Evolutionary conservation across 2,797 vertebrate genomes (phyloP).

Genomic region (Iguana delicatissima): DNA sequence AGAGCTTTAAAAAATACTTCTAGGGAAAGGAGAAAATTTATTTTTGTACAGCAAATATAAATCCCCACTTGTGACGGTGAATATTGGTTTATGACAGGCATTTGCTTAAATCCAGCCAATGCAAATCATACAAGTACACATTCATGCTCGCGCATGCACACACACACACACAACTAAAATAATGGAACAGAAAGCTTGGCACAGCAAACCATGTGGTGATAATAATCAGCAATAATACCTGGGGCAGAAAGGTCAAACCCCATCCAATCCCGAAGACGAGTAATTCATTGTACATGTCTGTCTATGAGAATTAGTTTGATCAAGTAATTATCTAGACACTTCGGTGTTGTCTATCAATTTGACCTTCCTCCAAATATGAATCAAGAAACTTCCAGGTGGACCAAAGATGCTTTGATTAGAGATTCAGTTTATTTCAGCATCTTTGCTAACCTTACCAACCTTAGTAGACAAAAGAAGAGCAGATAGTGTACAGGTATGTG

Average conservation of each 20-base stretch:
- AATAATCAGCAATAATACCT: constrained; percentile 79
- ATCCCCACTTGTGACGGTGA: constrained; percentile 25
- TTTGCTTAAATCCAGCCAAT: constrained; percentile 56
- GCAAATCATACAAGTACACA: constrained; percentile 45
- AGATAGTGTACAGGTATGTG: background rate
- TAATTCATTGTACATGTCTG: constrained; percentile 76
- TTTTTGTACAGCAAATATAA: constrained; percentile 38
- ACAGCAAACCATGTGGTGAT: constrained; percentile 67
- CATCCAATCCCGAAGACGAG: constrained; percentile 71
- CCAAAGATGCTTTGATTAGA: constrained; percentile 49
- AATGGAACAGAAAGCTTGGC: constrained; percentile 62
- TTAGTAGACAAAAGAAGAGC: background rate
- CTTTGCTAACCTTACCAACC: constrained; percentile 37
- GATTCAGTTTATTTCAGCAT: constrained; percentile 32
- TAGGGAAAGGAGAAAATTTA: constrained; percentile 21
- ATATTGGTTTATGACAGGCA: constrained; percentile 52
- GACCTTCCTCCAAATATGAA: constrained; percentile 76
- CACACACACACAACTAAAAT: background rate
- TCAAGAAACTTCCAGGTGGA: constrained; percentile 51
- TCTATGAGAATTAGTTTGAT: constrained; percentile 77
- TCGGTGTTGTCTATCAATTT: constrained; percentile 73
- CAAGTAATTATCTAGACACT: constrained; percentile 72
- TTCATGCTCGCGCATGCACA: background rate
- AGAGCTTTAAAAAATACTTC: background rate
- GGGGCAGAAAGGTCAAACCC: constrained; percentile 75